phyloP scores from a whole-genome alignment of 2,113 vertebrate species.

The Hemibates koningsi region DNA sequence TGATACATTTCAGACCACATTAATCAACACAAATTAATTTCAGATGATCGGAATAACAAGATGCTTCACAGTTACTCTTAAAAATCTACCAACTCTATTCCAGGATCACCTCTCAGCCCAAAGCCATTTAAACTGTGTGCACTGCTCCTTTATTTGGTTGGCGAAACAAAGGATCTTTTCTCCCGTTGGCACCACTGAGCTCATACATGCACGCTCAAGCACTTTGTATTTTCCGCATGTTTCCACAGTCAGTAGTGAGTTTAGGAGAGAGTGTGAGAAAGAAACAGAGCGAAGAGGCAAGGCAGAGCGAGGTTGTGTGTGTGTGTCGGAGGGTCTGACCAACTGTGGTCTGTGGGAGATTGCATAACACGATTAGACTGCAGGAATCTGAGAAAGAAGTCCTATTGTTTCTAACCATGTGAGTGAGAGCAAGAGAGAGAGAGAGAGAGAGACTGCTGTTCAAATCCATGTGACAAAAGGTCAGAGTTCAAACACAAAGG shows the following conservation, averaged over 20 bases:
- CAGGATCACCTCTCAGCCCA: background rate
- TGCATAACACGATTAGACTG: constrained; percentile 50
- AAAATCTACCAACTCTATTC: background rate
- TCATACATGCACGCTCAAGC: background rate
- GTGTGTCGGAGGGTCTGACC: background rate
- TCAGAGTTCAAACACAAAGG: background rate
- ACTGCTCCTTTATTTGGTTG: background rate
- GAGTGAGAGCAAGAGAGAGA: background rate
- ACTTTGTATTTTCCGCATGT: constrained; percentile 31
- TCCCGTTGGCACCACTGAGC: background rate
- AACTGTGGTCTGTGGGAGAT: constrained; percentile 24
- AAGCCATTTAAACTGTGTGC: background rate
- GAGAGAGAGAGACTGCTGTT: background rate
- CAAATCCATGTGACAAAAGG: constrained; percentile 17
- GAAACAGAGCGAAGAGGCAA: background rate
- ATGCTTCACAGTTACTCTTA: background rate
- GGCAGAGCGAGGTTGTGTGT: background rate
- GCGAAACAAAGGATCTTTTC: constrained; percentile 16
- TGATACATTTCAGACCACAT: background rate
- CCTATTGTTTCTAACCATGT: constrained; percentile 37
- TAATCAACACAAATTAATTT: background rate
- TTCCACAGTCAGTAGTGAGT: background rate
- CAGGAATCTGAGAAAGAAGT: constrained; percentile 47
- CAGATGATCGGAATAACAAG: background rate
- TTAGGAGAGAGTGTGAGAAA: constrained; percentile 19